Base-by-base conservation (phyloP, 2,888 invertebrate genomes). In the Orthosia incerta region DNA sequence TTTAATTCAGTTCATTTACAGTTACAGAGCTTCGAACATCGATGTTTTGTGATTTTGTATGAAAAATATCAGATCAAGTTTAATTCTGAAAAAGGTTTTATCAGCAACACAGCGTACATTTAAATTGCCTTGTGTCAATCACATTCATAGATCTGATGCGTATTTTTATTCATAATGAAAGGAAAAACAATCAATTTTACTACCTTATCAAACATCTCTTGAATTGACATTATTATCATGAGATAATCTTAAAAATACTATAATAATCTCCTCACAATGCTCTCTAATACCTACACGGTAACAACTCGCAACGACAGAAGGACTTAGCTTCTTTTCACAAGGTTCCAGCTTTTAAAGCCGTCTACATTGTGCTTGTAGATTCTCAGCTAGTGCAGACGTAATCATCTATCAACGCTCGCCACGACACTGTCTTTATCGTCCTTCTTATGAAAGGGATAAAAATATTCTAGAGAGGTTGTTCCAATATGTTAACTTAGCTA, bases 361-460 rank as follows among this genome's bases (percentile, higher is more conserved):
- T 31, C 20, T 62, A 39, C 56, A 65, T 71, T 72, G 57, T 76
- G 11, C 57, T 63, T 59, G 57, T 59, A 70, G 45, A 20, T 45
- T 45, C 45, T 45, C n/a, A 23, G 53, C 73, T 48, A 31, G 46
- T 53, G 60, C 65, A 72, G 48, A 50, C 12, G 20, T 67, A 55
- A 73, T 73, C 65, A 61, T 71, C 55, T 59, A 55, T 63, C 62
- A 63, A 57, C 51, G 48, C 15, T 26, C 15, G 16, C 26, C 18
- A 53, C 20, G 50, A 15, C n/a, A 46, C 51, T 53, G 20, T 45
- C 69, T 61, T 64, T n/a, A 65, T 46, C 60, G 46, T 50, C 18
- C 2, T 59, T 46, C 15, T 60, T 45, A 16, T 5, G n/a, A 15
- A 26, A 45, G 15, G 3, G 12, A 0, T n/a, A n/a, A 56, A 53